Evolutionary conservation across 2,113 vertebrate genomes (phyloP).

Genomic region (Halcyon senegalensis): DNA sequence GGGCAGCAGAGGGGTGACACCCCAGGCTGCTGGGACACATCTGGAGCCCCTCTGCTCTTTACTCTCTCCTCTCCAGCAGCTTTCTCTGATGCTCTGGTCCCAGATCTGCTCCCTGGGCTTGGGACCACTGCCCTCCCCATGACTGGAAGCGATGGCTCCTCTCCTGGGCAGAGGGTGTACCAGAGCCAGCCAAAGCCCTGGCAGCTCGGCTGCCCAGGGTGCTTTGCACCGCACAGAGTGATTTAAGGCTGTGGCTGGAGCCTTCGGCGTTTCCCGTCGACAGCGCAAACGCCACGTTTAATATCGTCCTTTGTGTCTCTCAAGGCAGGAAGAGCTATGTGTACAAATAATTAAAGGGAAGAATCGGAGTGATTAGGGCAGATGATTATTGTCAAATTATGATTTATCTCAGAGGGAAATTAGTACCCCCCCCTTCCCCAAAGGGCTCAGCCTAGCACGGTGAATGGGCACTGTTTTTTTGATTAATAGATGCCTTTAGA

Average conservation of each 20-base stretch:
- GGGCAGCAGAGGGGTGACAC: neutral
- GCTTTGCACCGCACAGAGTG: neutral
- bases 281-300: neutral
- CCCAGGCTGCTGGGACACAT: neutral
- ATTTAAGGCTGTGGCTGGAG: neutral
- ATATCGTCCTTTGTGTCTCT: conserved; percentile 29
- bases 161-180: neutral
- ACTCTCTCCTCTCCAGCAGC: neutral
- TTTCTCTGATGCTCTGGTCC: neutral
- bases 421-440: conserved; percentile 76
- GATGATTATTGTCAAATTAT: conserved; percentile 86
- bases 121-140: rapidly evolving
- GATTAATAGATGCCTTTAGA: conserved; percentile 85
- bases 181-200: neutral
- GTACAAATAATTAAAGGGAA: conserved; percentile 83
- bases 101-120: neutral
- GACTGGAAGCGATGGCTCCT: neutral
- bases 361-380: conserved; percentile 81
- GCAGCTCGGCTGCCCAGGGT: rapidly evolving
- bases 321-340: conserved; percentile 69
- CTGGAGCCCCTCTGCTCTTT: neutral
- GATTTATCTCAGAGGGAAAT: conserved; percentile 83
- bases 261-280: neutral
- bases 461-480: conserved; percentile 75
- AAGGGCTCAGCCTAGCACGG: conserved; percentile 75